Percentiles rank a stretch among this genome's conserved stretches.
phyloP scores from a whole-genome alignment of 2,797 vertebrate species.

The Clarias fuscus region DNA sequence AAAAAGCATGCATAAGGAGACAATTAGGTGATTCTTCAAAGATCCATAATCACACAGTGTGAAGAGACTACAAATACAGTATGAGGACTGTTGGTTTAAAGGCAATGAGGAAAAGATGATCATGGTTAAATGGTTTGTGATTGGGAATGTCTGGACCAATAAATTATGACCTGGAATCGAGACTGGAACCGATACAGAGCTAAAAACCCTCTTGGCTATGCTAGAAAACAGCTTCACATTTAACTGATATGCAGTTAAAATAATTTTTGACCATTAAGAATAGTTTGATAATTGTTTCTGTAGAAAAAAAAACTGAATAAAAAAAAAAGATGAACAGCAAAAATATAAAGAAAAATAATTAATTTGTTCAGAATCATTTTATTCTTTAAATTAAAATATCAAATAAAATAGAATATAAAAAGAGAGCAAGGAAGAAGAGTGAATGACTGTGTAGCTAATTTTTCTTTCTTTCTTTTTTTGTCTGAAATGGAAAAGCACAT shows the following conservation, averaged over 20 bases:
- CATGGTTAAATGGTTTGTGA: not conserved
- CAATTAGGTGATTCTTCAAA: not conserved
- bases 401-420: not conserved
- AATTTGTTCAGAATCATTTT: not conserved
- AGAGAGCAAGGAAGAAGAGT: not conserved
- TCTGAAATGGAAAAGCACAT: constrained; percentile 71
- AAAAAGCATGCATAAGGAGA: not conserved
- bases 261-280: not conserved
- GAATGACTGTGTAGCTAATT: constrained; percentile 44
- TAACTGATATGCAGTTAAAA: not conserved
- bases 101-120: not conserved
- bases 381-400: not conserved
- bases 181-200: not conserved
- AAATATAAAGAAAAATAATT: not conserved
- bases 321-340: not conserved
- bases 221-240: not conserved
- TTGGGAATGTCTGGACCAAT: not conserved
- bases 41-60: not conserved
- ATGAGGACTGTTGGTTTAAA: not conserved
- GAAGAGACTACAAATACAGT: not conserved
- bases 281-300: not conserved
- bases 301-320: not conserved
- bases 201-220: not conserved
- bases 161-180: not conserved
- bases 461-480: constrained; percentile 71